A percentile compares a stretch with the other conserved stretches of the same genome.
These are phyloP conservation scores for Eledona agricola DNA, from an alignment of 2,888 invertebrate species.

Conservation along the genomic window DNA sequence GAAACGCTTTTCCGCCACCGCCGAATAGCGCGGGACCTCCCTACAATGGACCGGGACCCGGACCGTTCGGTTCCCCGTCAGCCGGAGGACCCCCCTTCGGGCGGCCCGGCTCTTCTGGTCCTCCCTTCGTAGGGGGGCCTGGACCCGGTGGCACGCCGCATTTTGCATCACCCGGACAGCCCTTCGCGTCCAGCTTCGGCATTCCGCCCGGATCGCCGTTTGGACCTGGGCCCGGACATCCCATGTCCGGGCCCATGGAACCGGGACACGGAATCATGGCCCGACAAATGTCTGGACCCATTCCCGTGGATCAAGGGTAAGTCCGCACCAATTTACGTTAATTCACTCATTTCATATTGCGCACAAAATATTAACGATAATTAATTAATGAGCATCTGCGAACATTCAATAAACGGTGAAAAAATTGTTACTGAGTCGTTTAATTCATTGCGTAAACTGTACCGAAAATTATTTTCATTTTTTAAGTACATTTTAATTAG, in stretches of 20 bases:
- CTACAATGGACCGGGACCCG: conserved; percentile 74
- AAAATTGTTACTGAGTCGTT: no score
- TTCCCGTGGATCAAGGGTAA: conserved; percentile 83
- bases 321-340: conserved; percentile 55
- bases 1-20: conserved; percentile 65
- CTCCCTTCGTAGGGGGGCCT: conserved; percentile 73
- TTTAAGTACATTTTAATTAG: no score
- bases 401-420: no score
- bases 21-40: conserved; percentile 70
- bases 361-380: no score
- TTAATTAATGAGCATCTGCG: no score
- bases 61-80: conserved; percentile 75
- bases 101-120: conserved; percentile 73
- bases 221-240: conserved; percentile 71
- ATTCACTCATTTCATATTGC: neutral
- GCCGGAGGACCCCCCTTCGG: conserved; percentile 71
- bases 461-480: no score
- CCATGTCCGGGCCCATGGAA: conserved; percentile 71
- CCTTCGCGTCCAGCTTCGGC: conserved; percentile 71
- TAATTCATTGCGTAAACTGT: no score
- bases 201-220: conserved; percentile 78
- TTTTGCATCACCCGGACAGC: conserved; percentile 70
- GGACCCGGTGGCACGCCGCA: conserved; percentile 75
- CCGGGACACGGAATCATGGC: conserved; percentile 69
- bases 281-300: conserved; percentile 73